phyloP scores from a whole-genome alignment of 1,140 invertebrate species.

The Magallana angulata region DNA sequence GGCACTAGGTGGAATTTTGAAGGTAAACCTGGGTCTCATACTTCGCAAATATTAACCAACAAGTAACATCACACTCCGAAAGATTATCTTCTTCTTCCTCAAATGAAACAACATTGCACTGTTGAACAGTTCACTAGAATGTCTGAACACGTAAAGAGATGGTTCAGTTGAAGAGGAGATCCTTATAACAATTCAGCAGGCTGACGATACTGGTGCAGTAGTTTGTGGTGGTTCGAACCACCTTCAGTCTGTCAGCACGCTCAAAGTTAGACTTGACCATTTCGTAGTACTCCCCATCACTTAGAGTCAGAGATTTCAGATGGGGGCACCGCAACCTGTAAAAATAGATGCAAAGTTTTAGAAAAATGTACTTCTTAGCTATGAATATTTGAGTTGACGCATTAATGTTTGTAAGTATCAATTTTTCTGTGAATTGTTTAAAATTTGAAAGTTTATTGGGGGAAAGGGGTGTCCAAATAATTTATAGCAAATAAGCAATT shows the following conservation, averaged over 20 bases:
- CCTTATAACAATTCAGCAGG: slow-evolving; percentile 93
- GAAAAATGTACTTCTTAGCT: background rate
- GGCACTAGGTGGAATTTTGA: too few relatives aligned
- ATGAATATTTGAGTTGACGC: slow-evolving; percentile 73
- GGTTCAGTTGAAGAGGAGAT: slow-evolving; percentile 88
- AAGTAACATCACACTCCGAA: too few relatives aligned
- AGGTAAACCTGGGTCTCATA: too few relatives aligned
- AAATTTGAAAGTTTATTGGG: too few relatives aligned
- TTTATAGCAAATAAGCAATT: too few relatives aligned
- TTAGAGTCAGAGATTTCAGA: slow-evolving; percentile 83
- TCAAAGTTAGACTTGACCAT: slow-evolving; percentile 99
- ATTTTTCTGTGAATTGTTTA: too few relatives aligned
- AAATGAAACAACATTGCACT: too few relatives aligned
- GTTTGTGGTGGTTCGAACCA: slow-evolving; percentile 96
- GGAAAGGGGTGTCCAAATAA: too few relatives aligned
- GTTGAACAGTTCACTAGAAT: too few relatives aligned
- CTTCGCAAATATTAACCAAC: too few relatives aligned
- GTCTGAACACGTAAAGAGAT: too few relatives aligned
- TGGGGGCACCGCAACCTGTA: slow-evolving; percentile 80
- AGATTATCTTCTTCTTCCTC: too few relatives aligned
- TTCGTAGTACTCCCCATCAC: slow-evolving; percentile 99
- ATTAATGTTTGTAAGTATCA: slow-evolving; percentile 49
- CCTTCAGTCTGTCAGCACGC: slow-evolving; percentile 95
- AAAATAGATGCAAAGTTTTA: slow-evolving; percentile 64
- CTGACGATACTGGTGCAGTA: slow-evolving; percentile 89